Percentiles rank a stretch among this genome's conserved stretches.
These are phyloP conservation scores for Tautogolabrus adspersus DNA, from an alignment of 2,113 vertebrate species.

Conservation along the genomic window DNA sequence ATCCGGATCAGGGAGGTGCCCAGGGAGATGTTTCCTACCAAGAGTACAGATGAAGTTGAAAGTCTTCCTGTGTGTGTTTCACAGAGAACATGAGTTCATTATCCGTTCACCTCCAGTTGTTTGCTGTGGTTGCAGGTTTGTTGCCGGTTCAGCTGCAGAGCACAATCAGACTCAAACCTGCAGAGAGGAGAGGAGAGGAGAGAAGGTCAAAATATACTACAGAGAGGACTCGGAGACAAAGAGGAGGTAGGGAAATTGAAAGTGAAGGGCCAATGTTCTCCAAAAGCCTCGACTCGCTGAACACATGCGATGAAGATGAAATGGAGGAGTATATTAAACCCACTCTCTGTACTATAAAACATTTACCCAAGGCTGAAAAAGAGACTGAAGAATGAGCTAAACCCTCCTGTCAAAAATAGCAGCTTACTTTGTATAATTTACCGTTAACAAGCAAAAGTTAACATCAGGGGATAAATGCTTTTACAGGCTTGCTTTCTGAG, in stretches of 20 bases:
- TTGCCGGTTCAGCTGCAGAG: constrained; percentile 47
- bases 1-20: not conserved
- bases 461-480: not conserved
- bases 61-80: constrained; percentile 20
- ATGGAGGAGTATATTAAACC: not conserved
- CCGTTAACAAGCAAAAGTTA: not conserved
- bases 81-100: constrained; percentile 50
- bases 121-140: constrained; percentile 76
- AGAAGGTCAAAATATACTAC: constrained; percentile 34
- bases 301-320: constrained; percentile 16
- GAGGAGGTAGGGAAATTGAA: constrained; percentile 27
- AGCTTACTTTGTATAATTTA: not conserved
- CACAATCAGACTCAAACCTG: constrained; percentile 37
- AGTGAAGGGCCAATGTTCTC: constrained; percentile 28
- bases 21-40: not conserved
- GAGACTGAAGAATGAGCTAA: not conserved
- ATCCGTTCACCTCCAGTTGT: constrained; percentile 47
- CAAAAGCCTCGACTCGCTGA: constrained; percentile 21
- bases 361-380: constrained; percentile 4
- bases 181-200: constrained; percentile 28
- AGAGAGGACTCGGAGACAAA: constrained; percentile 14
- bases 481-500: constrained; percentile 11
- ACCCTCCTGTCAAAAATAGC: no score
- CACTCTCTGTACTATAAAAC: constrained; percentile 14
- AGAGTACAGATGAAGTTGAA: not conserved